Conservation (phyloP, 2,113 vertebrate genomes). For the Accipiter cooperii region DNA sequence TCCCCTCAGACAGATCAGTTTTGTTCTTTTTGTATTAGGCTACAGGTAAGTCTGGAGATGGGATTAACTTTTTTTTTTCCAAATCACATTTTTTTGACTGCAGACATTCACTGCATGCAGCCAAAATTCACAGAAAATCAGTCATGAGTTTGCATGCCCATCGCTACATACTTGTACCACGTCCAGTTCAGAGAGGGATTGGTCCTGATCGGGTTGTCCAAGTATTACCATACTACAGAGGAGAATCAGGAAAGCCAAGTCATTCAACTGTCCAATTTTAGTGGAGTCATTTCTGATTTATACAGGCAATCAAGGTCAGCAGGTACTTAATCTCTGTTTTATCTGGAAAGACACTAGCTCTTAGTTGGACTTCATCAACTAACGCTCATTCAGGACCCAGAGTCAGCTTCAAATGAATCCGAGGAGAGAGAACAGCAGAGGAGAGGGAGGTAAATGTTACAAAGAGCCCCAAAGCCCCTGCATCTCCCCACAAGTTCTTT, state of each 20-base stretch:
- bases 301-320: not conserved
- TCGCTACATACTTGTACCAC: not conserved
- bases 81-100: not conserved
- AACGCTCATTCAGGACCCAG: not conserved
- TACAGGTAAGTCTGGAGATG: slow-evolving; percentile 43
- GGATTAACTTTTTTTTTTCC: slow-evolving; percentile 1
- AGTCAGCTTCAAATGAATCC: not conserved
- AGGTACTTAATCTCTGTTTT: not conserved
- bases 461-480: not conserved
- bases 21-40: not conserved
- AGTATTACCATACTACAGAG: not conserved
- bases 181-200: not conserved
- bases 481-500: not conserved
- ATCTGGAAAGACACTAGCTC: not conserved
- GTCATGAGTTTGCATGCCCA: slow-evolving; percentile 13
- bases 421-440: not conserved
- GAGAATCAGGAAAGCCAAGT: not conserved
- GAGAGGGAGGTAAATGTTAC: not conserved
- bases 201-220: not conserved
- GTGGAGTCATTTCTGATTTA: not conserved
- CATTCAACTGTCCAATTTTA: not conserved
- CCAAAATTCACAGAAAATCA: slow-evolving; percentile 32
- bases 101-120: not conserved
- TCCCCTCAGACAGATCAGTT: not conserved
- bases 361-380: not conserved